Evolutionary conservation across 2,888 invertebrate genomes (phyloP).

Genomic region (Harpalus rubripes): DNA sequence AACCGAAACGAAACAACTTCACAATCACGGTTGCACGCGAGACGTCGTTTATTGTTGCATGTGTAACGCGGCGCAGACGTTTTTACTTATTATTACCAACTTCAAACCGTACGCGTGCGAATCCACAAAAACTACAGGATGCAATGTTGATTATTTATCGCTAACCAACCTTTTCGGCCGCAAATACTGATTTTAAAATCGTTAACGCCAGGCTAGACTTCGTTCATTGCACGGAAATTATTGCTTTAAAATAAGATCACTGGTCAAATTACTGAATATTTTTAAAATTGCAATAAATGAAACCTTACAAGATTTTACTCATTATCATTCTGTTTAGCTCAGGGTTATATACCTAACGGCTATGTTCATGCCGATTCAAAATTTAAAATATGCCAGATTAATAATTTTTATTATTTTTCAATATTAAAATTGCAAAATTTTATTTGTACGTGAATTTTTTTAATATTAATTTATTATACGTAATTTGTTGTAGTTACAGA

Average conservation of each 20-base stretch:
- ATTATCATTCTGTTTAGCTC: no score
- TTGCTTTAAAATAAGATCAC: not conserved
- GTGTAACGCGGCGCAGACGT: slow-evolving; percentile 46
- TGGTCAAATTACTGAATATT: not conserved
- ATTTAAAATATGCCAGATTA: no score
- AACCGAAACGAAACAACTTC: slow-evolving; percentile 63
- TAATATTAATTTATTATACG: no score
- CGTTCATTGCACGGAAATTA: not conserved
- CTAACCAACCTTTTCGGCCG: not conserved
- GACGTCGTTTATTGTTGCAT: slow-evolving; percentile 66
- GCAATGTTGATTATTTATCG: slow-evolving; percentile 2
- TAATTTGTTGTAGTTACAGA: no score
- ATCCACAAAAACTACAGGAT: slow-evolving; percentile 18
- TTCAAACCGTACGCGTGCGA: slow-evolving; percentile 44
- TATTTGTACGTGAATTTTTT: no score
- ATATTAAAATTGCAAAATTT: no score
- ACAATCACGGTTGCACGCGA: slow-evolving; percentile 65
- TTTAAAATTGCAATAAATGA: no score
- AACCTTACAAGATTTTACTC: no score
- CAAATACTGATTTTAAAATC: slow-evolving; percentile 3
- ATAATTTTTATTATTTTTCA: no score
- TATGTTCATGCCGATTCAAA: no score
- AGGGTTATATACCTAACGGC: no score
- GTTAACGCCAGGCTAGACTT: not conserved
- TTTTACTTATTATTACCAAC: slow-evolving; percentile 65